Percentiles rank a stretch among this genome's conserved stretches.
phyloP scores from a whole-genome alignment of 2,113 vertebrate genomes.

The Cephalopholis sonnerati region DNA sequence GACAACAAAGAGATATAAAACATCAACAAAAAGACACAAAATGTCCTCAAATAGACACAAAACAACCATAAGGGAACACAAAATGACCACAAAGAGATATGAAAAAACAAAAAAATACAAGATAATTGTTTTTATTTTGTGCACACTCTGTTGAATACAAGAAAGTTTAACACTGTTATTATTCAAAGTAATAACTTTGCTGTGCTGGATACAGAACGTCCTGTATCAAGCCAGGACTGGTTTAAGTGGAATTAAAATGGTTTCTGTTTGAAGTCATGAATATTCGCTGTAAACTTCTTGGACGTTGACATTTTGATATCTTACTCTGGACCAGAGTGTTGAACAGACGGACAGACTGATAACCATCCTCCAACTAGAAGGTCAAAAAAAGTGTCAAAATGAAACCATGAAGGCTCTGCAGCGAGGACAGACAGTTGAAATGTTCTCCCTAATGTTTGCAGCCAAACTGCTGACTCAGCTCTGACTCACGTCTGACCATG shows the following conservation, averaged over 20 bases:
- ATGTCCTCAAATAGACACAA: too few relatives aligned
- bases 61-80: too few relatives aligned
- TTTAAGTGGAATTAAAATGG: too few relatives aligned
- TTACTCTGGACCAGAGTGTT: not conserved
- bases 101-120: too few relatives aligned
- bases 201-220: too few relatives aligned
- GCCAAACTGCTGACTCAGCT: constrained; percentile 37
- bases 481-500: constrained; percentile 20
- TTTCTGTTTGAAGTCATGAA: not conserved
- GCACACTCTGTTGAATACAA: too few relatives aligned
- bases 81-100: not conserved
- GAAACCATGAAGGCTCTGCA: not conserved
- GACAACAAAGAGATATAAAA: too few relatives aligned
- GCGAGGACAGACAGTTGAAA: not conserved
- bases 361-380: not conserved
- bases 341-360: not conserved
- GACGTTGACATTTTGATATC: not conserved
- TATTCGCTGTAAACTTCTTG: not conserved
- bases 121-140: too few relatives aligned
- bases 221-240: too few relatives aligned
- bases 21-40: too few relatives aligned
- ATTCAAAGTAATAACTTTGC: too few relatives aligned
- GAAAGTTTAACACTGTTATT: too few relatives aligned
- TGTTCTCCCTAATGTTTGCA: not conserved
- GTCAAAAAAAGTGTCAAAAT: not conserved